Percentiles rank a stretch among this genome's conserved stretches.
Evolutionary conservation across 1,140 invertebrate genomes (phyloP).

Genomic region (Adelges cooleyi): DNA sequence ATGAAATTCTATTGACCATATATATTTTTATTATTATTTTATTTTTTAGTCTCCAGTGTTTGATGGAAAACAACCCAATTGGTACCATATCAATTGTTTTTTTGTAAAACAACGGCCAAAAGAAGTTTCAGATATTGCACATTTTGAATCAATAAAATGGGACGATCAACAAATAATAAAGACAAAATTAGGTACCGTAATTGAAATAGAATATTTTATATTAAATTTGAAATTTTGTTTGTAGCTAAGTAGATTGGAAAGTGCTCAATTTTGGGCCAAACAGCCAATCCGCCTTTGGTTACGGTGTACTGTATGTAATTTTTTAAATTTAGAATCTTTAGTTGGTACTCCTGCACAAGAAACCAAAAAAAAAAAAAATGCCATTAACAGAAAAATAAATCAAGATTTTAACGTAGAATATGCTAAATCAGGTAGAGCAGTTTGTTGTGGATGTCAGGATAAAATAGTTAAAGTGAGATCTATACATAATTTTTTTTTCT

Average conservation of each 20-base stretch:
- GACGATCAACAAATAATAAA: slow-evolving; percentile 78
- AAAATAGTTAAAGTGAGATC: slow-evolving; percentile 63
- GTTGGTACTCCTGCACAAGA: slow-evolving; percentile 35
- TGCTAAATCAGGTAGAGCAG: slow-evolving; percentile 71
- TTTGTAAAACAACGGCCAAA: slow-evolving; percentile 68
- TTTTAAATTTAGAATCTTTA: slow-evolving; percentile 29
- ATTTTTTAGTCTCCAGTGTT: slow-evolving; percentile 66
- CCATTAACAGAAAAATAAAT: slow-evolving; percentile 33
- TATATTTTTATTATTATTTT: no score
- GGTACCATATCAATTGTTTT: slow-evolving; percentile 86
- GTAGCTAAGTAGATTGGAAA: no score
- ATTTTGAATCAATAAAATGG: slow-evolving; percentile 71
- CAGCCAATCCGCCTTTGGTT: no score
- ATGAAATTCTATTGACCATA: no score
- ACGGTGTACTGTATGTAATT: no score
- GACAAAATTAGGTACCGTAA: slow-evolving; percentile 50
- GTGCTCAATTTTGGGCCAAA: no score
- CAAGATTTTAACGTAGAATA: slow-evolving; percentile 74
- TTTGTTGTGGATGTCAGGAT: slow-evolving; percentile 72
- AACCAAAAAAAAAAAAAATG: slow-evolving; percentile 10
- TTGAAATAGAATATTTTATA: no score
- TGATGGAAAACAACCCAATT: slow-evolving; percentile 80
- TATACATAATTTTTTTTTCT: no score
- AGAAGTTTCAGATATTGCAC: slow-evolving; percentile 62
- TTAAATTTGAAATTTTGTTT: no score